Evolutionary conservation across 2,113 vertebrate genomes (phyloP).

Genomic region (Panthera tigris): DNA sequence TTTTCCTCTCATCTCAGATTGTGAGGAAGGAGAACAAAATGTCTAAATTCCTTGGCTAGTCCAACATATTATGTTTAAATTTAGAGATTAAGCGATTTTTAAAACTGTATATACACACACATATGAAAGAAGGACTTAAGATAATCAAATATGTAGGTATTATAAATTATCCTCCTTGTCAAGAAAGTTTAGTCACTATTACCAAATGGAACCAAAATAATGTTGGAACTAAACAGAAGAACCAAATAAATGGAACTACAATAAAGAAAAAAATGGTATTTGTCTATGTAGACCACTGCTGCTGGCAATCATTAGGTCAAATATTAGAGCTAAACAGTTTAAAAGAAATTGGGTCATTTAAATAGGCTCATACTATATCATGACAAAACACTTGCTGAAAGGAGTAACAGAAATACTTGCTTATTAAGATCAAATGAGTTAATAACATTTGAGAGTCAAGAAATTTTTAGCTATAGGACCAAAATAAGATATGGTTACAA

Average conservation of each 20-base stretch:
- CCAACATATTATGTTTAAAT: not conserved
- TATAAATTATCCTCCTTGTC: not conserved
- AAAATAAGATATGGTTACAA: constrained; percentile 26
- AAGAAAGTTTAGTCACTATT: constrained; percentile 1
- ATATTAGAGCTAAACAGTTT: not conserved
- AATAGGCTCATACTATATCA: not conserved
- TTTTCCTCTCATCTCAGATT: not conserved
- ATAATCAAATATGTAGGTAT: not conserved
- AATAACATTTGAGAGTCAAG: constrained; percentile 33
- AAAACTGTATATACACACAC: not conserved
- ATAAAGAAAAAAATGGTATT: not conserved
- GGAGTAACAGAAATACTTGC: not conserved
- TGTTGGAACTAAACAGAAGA: not conserved
- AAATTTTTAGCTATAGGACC: not conserved
- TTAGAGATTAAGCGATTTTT: not conserved
- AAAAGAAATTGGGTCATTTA: constrained; percentile 14
- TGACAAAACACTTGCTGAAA: not conserved
- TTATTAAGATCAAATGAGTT: constrained; percentile 5
- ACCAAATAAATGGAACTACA: not conserved
- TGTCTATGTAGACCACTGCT: not conserved
- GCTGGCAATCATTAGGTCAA: constrained; percentile 24
- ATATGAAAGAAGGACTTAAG: not conserved
- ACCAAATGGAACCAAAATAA: not conserved
- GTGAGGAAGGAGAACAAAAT: constrained; percentile 9
- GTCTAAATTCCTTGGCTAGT: not conserved